Evolutionary conservation across 1,140 invertebrate genomes (phyloP).

Genomic region (Aleiodes sp.): DNA sequence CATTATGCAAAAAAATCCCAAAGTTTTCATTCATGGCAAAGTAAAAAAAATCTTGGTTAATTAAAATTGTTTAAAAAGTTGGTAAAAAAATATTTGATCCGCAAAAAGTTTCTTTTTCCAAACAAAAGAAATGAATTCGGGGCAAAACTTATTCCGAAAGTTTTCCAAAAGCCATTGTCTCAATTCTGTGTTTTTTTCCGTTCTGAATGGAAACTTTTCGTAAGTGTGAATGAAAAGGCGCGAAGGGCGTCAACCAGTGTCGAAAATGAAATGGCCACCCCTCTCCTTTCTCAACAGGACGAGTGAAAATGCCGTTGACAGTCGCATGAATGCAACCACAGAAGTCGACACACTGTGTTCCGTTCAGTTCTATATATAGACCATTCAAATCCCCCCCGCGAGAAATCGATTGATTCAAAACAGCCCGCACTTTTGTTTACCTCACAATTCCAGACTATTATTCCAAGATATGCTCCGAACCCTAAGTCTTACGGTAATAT

Average conservation of each 20-base stretch:
- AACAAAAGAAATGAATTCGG: neutral
- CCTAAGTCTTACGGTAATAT: no score
- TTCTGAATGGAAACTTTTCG: neutral
- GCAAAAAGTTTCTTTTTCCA: no score
- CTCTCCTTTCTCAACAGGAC: no score
- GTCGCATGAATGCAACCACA: constrained; percentile 8
- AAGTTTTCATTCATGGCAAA: no score
- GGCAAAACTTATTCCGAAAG: neutral
- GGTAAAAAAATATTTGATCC: no score
- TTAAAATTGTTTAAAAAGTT: no score
- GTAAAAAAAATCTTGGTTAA: no score
- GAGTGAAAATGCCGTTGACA: constrained; percentile 5
- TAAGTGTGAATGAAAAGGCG: neutral
- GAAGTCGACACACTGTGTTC: constrained; percentile 23
- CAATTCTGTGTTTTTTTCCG: neutral
- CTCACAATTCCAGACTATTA: neutral
- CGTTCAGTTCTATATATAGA: neutral
- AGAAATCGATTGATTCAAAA: constrained; percentile 18
- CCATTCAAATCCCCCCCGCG: neutral
- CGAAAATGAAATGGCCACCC: constrained; percentile 13
- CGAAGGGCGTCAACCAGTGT: constrained; percentile 8
- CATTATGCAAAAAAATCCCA: no score
- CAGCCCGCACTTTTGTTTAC: constrained; percentile 22
- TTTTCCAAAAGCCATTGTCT: neutral
- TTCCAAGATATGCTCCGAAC: neutral